Percentiles rank a stretch among this genome's conserved stretches.
These are phyloP conservation scores for Pantherophis guttatus DNA, from an alignment of 2,113 vertebrate species.

Conservation along the genomic window DNA sequence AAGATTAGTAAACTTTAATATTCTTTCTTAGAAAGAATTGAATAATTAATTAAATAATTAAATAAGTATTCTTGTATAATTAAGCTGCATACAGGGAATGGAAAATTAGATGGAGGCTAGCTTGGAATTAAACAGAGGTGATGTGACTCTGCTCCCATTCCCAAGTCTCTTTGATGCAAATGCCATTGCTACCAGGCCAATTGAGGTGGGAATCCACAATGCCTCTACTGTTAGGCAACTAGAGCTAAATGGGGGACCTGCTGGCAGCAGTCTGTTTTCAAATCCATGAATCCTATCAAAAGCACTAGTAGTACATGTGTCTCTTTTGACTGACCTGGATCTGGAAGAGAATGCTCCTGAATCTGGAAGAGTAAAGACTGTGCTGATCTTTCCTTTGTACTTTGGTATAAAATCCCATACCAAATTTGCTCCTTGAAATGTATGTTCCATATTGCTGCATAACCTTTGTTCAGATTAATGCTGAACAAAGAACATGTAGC, in stretches of 20 bases:
- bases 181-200: background rate
- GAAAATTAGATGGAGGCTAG: background rate
- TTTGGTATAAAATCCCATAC: background rate
- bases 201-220: background rate
- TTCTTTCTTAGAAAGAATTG: background rate
- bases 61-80: background rate
- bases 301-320: background rate
- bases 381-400: background rate
- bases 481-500: background rate
- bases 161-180: background rate
- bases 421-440: background rate
- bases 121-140: background rate
- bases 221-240: background rate
- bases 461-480: background rate
- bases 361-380: background rate
- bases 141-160: background rate
- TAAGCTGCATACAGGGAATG: background rate
- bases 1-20: background rate
- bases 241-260: background rate
- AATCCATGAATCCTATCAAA: background rate
- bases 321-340: background rate
- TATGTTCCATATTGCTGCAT: background rate
- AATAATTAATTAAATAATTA: background rate
- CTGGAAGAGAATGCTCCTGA: background rate
- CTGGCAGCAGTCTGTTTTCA: background rate